These are phyloP conservation scores for Argyrosomus japonicus DNA, from an alignment of 2,113 vertebrate species.

Conservation along the genomic window DNA sequence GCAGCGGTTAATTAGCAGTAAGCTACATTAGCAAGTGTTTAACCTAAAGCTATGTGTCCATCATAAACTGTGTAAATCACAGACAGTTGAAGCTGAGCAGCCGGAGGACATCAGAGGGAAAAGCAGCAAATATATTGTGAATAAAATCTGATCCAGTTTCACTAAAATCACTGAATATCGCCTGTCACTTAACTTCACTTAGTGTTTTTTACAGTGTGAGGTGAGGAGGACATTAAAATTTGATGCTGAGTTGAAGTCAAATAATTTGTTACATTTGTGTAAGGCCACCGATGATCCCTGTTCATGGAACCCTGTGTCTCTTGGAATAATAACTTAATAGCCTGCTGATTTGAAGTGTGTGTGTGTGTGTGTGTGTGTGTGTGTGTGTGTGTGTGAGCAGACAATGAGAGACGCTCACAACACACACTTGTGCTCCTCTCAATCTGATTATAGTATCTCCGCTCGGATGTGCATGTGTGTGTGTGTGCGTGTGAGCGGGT, in stretches of 20 bases:
- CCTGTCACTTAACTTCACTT: too few species aligned
- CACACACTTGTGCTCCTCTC: conserved; percentile 21
- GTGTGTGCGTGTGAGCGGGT: conserved; percentile 26
- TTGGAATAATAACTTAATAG: conserved; percentile 29
- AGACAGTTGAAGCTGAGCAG: too few species aligned
- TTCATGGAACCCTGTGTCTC: not conserved
- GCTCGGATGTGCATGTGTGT: conserved; percentile 3
- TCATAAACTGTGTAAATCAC: too few species aligned
- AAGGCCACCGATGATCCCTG: not conserved
- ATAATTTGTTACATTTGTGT: not conserved
- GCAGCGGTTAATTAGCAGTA: too few species aligned
- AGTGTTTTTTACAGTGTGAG: not conserved
- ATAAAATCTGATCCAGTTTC: too few species aligned
- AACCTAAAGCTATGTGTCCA: too few species aligned
- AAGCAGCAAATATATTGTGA: too few species aligned
- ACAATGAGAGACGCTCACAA: conserved; percentile 8
- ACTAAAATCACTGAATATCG: too few species aligned
- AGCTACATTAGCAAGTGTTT: too few species aligned
- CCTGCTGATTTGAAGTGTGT: conserved; percentile 39
- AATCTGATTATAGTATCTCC: conserved; percentile 47
- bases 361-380: not conserved
- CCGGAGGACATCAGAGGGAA: too few species aligned
- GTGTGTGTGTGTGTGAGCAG: not conserved
- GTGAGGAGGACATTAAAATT: not conserved
- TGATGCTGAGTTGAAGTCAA: not conserved